A percentile compares a stretch with the other conserved stretches of the same genome.
Evolutionary conservation across 1,140 invertebrate genomes (phyloP).

Genomic region (Druon quercuslanigerum): DNA sequence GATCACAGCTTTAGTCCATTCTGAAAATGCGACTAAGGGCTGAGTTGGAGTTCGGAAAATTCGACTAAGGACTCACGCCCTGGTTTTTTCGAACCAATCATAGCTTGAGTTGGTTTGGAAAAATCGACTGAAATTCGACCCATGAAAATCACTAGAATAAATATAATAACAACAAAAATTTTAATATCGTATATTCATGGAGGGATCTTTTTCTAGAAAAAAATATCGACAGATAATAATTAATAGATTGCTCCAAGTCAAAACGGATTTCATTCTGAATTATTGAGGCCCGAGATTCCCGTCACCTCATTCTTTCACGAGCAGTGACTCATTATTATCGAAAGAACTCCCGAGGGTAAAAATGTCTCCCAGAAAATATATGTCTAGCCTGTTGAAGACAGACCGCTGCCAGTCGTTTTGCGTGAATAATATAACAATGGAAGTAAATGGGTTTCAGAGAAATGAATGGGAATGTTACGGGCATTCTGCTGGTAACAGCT

Average conservation of each 20-base stretch:
- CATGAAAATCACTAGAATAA: too few species aligned
- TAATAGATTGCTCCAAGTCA: conserved; percentile 18
- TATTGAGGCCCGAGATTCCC: conserved; percentile 5
- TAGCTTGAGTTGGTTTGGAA: too few species aligned
- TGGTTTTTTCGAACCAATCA: too few species aligned
- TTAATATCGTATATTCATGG: neutral
- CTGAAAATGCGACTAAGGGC: too few species aligned
- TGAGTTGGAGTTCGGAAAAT: too few species aligned
- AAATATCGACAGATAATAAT: neutral
- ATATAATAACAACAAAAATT: too few species aligned
- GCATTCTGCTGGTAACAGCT: conserved; percentile 26
- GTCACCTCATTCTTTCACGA: neutral
- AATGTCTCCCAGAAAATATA: conserved; percentile 7
- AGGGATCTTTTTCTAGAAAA: neutral
- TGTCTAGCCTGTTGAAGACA: conserved; percentile 12
- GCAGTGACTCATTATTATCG: conserved; percentile 10
- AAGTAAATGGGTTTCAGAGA: conserved; percentile 22
- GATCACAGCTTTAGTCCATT: too few species aligned
- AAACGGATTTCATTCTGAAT: neutral
- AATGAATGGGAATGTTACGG: conserved; percentile 18
- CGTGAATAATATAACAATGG: conserved; percentile 30
- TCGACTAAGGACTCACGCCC: too few species aligned
- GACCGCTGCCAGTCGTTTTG: conserved; percentile 24
- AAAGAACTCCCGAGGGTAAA: neutral
- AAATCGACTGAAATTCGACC: too few species aligned